phyloP scores from a whole-genome alignment of 2,113 vertebrate genomes.

The Oryctolagus cuniculus region DNA sequence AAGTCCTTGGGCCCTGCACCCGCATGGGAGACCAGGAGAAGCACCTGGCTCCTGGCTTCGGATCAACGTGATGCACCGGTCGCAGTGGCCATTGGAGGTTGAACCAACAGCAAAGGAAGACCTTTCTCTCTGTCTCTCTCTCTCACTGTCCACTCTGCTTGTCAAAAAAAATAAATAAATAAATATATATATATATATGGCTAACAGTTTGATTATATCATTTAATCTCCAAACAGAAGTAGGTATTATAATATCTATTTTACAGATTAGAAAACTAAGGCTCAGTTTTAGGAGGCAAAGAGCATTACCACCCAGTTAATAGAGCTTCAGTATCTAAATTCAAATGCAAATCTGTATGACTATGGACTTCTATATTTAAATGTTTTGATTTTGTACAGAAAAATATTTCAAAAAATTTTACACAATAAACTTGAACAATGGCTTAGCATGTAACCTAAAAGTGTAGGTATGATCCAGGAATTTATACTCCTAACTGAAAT shows the following conservation, averaged over 20 bases:
- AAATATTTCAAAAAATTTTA: constrained; percentile 55
- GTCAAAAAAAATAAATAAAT: constrained; percentile 48
- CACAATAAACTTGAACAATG: constrained; percentile 45
- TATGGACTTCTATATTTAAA: not conserved
- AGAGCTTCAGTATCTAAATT: constrained; percentile 28
- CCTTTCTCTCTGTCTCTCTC: too few relatives aligned
- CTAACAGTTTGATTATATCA: not conserved
- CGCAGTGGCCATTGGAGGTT: too few relatives aligned
- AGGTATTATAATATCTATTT: not conserved
- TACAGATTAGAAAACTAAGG: not conserved
- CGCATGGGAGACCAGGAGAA: too few relatives aligned
- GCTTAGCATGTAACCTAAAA: constrained; percentile 53
- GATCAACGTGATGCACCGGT: too few relatives aligned
- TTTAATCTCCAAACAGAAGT: constrained; percentile 24
- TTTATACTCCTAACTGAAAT: constrained; percentile 27
- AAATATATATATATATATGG: constrained; percentile 28
- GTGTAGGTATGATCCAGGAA: not conserved
- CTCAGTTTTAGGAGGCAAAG: not conserved
- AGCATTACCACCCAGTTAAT: not conserved
- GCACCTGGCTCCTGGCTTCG: too few relatives aligned
- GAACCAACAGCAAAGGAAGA: too few relatives aligned
- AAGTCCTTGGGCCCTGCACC: too few relatives aligned
- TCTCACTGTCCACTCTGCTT: too few relatives aligned
- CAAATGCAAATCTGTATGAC: not conserved
- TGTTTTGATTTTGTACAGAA: not conserved